Percentiles rank a stretch among this genome's conserved stretches.
Conservation (phyloP, 2,113 vertebrate species). For the Pelusios castaneus region DNA sequence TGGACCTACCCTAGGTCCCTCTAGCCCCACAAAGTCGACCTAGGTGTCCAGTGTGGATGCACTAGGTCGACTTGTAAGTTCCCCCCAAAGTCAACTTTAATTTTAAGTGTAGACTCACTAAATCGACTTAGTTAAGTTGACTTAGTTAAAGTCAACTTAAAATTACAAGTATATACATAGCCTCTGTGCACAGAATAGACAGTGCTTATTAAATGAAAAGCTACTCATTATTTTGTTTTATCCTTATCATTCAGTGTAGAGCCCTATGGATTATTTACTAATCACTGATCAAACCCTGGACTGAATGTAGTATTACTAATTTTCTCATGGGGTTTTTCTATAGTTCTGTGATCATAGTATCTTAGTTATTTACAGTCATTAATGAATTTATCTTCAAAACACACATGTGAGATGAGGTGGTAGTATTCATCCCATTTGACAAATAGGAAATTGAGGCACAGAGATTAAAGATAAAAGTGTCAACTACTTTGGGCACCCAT, state of each 20-base stretch:
- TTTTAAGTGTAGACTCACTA: too few relatives aligned
- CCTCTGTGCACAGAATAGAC: neutral
- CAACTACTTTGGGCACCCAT: neutral
- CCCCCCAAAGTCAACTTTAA: too few relatives aligned
- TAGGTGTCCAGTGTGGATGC: too few relatives aligned
- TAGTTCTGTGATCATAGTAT: neutral
- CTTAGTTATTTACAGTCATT: neutral
- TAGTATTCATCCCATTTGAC: neutral
- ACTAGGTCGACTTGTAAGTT: too few relatives aligned
- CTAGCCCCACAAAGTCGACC: too few relatives aligned
- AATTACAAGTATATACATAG: too few relatives aligned
- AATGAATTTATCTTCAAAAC: neutral
- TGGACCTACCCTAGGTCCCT: too few relatives aligned
- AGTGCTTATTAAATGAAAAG: rapidly evolving
- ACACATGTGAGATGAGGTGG: neutral
- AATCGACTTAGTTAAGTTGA: too few relatives aligned
- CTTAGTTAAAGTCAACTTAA: too few relatives aligned
- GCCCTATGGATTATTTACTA: rapidly evolving
- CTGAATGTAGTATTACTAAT: neutral
- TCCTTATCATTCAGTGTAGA: rapidly evolving
- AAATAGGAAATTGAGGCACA: neutral
- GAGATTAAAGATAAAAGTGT: neutral
- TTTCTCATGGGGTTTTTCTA: neutral
- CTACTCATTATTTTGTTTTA: neutral
- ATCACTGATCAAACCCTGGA: neutral